Percentiles rank a stretch among this genome's conserved stretches.
These are phyloP conservation scores for Dromius quadrimaculatus DNA, from an alignment of 2,888 invertebrate species.

Conservation along the genomic window DNA sequence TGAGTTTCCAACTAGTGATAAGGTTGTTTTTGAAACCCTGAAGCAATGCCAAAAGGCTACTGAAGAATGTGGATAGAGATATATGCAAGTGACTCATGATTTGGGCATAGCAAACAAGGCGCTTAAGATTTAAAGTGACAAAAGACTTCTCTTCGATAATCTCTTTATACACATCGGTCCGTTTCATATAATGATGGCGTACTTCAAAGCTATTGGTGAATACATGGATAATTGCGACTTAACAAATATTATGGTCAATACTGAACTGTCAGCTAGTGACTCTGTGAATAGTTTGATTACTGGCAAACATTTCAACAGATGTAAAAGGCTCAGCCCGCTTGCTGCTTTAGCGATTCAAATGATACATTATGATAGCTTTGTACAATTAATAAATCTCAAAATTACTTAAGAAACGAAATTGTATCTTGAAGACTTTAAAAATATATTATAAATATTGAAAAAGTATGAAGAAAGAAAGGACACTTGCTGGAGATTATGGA, in stretches of 20 bases:
- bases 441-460: background rate
- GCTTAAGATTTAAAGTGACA: conserved; percentile 53
- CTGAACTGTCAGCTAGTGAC: conserved; percentile 57
- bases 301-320: conserved; percentile 60
- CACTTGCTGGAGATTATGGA: conserved; percentile 51
- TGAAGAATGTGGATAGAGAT: conserved; percentile 54
- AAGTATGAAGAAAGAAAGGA: conserved; percentile 41
- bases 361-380: conserved; percentile 53
- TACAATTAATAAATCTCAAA: background rate
- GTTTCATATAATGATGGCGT: conserved; percentile 61
- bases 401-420: conserved; percentile 8
- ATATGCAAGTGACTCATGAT: conserved; percentile 54
- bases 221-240: conserved; percentile 58
- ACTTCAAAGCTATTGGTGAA: conserved; percentile 60
- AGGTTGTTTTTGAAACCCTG: conserved; percentile 56
- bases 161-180: conserved; percentile 59
- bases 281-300: conserved; percentile 57
- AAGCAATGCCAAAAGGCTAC: conserved; percentile 53
- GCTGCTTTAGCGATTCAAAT: conserved; percentile 57
- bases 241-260: conserved; percentile 56
- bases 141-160: conserved; percentile 44
- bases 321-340: conserved; percentile 57
- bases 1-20: conserved; percentile 31
- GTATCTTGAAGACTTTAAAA: conserved; percentile 30
- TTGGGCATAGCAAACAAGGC: conserved; percentile 51